Evolutionary conservation across 2,888 invertebrate genomes (phyloP).

Genomic region (Drosophila testacea): DNA sequence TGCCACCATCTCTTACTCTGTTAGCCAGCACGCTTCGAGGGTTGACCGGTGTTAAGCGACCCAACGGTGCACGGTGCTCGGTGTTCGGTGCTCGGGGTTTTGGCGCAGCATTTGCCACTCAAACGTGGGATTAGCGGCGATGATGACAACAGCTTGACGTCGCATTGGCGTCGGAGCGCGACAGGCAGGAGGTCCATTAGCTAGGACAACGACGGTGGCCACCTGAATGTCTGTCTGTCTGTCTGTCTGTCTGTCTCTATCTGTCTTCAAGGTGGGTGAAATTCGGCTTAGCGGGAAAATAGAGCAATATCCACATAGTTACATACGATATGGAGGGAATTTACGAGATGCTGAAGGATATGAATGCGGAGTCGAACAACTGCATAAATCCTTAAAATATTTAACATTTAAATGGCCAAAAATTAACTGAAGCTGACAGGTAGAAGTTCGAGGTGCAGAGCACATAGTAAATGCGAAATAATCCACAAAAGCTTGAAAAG

Average conservation of each 20-base stretch:
- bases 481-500: conserved; percentile 65
- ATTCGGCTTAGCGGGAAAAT: conserved; percentile 11
- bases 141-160: conserved; percentile 80
- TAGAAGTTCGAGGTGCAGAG: background rate
- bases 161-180: conserved; percentile 36
- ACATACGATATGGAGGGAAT: conserved; percentile 24
- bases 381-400: conserved; percentile 69
- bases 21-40: background rate
- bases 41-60: conserved; percentile 14
- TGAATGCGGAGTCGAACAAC: conserved; percentile 11
- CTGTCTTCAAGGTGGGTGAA: conserved; percentile 1
- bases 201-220: conserved; percentile 6
- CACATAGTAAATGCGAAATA: conserved; percentile 57
- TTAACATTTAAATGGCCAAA: conserved; percentile 77
- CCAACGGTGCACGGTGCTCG: conserved; percentile 10
- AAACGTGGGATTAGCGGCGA: conserved; percentile 79
- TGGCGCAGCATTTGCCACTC: conserved; percentile 76
- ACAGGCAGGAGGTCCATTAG: conserved; percentile 72
- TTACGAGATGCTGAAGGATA: conserved; percentile 34
- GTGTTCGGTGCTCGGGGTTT: conserved; percentile 20
- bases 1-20: background rate
- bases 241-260: background rate
- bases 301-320: background rate
- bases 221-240: background rate
- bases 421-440: conserved; percentile 68